phyloP scores from a whole-genome alignment of 2,113 vertebrate species.

The Beaufortia kweichowensis region DNA sequence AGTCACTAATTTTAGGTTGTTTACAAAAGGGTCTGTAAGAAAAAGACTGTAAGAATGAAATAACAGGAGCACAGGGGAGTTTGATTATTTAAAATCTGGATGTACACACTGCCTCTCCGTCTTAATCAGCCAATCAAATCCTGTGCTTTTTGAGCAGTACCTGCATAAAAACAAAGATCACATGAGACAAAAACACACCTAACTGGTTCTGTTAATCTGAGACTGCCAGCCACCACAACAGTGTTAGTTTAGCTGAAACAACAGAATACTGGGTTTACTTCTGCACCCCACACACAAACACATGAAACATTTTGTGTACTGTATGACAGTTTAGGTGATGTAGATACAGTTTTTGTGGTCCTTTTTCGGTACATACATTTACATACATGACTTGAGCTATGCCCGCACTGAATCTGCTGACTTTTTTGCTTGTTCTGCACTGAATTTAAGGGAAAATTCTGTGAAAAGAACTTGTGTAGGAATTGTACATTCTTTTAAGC shows the following conservation, averaged over 20 bases:
- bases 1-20: not conserved
- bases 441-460: no score
- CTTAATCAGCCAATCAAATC: not conserved
- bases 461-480: no score
- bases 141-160: conserved; percentile 51
- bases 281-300: not conserved
- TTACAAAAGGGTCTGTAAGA: not conserved
- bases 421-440: no score
- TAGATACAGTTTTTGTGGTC: conserved; percentile 26
- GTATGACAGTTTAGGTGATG: conserved; percentile 29
- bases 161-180: conserved; percentile 62
- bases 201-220: conserved; percentile 61
- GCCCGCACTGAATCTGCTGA: not conserved
- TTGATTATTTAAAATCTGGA: not conserved
- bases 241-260: conserved; percentile 49
- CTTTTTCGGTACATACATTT: conserved; percentile 7
- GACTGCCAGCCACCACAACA: conserved; percentile 6
- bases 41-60: not conserved
- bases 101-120: not conserved
- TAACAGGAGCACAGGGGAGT: not conserved
- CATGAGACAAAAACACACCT: conserved; percentile 64
- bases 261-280: conserved; percentile 20
- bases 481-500: no score
- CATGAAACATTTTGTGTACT: not conserved
- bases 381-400: no score